Base-by-base conservation (phyloP, 1,140 invertebrate genomes). In the Rhysida immarginata region DNA sequence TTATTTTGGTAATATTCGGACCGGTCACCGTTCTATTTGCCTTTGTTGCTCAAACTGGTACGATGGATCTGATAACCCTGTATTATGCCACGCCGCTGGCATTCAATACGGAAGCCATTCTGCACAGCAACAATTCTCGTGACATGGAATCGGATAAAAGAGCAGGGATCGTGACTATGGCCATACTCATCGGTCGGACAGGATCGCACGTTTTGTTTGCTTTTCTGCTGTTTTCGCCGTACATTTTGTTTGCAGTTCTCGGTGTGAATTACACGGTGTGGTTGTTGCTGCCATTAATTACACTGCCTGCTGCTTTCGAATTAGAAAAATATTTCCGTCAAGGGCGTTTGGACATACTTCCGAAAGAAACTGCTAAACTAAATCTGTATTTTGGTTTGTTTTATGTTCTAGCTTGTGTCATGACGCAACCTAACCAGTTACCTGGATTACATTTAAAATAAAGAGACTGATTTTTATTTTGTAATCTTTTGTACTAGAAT, bases 1-100 rank as follows among this genome's bases (percentile, higher is more conserved):
- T 96, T 51, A 85, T 95, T 62, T 77, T 96, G 64, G 79, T 95
- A 42, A 85, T 93, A 63, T 96, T 96, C 71, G 93, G 92, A 2
- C 92, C 92, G 2, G 81, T 96, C 24, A 89, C 87, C 16, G 90
- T 95, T n/a, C 74, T 96, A 2, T 96, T 95, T 72, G 84, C 91
- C 0, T 95, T 89, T 63, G 81, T 96, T 74, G 80, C 87, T 26
- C 91, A 96, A 71, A 89, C 88, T 1, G 91, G 91, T 16, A 76
- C 81, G 49, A 74, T 91, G 25, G 82, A 87, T 65, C 84, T 85
- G 83, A 80, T 81, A 24, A 85, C 88, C 0, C 84, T 96, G 61
- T 84, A 90, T 61, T 96, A 94, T 72, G 91, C 92, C 18, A 81
- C 96, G 62, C 93, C 93, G 11, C 68, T 96, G 58, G 91, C 92